A percentile compares a stretch with the other conserved stretches of the same genome.
These are phyloP conservation scores for Philhelius pedissequus DNA, from an alignment of 2,888 invertebrate genomes.

Conservation along the genomic window DNA sequence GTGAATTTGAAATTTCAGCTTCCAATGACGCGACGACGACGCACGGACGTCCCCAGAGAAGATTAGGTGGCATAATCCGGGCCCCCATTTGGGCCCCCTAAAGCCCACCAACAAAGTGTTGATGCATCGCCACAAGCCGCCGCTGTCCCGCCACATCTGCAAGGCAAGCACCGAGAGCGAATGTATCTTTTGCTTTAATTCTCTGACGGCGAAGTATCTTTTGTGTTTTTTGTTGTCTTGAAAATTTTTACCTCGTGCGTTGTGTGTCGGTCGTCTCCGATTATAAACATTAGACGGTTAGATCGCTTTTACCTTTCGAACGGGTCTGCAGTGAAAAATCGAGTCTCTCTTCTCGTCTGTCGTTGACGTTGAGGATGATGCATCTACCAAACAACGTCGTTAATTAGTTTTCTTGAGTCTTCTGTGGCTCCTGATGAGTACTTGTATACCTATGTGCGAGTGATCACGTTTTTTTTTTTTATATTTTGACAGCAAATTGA, in stretches of 20 bases:
- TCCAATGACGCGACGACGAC: constrained; percentile 13
- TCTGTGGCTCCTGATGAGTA: not conserved
- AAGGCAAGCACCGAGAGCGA: constrained; percentile 1
- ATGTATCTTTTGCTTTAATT: constrained; percentile 20
- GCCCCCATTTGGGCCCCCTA: not conserved
- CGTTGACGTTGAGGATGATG: not conserved
- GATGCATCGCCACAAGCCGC: not conserved
- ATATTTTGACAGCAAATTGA: constrained; percentile 47
- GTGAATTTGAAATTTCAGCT: constrained; percentile 38
- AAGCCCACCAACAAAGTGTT: not conserved
- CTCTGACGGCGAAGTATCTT: constrained; percentile 14
- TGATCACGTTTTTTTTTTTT: not conserved
- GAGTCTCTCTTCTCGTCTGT: constrained; percentile 5
- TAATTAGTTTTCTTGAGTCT: constrained; percentile 33
- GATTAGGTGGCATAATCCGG: not conserved
- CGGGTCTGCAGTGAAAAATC: constrained; percentile 49
- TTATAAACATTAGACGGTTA: constrained; percentile 59
- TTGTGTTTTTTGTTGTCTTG: constrained; percentile 19
- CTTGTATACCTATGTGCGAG: not conserved
- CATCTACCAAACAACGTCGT: constrained; percentile 5
- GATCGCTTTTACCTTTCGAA: constrained; percentile 55
- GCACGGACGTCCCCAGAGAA: not conserved
- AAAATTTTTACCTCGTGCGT: constrained; percentile 43
- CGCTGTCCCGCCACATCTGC: not conserved
- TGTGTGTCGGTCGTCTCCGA: not conserved